Evolutionary conservation across 2,888 invertebrate species (phyloP).

Genomic region (Plebejus melissa): DNA sequence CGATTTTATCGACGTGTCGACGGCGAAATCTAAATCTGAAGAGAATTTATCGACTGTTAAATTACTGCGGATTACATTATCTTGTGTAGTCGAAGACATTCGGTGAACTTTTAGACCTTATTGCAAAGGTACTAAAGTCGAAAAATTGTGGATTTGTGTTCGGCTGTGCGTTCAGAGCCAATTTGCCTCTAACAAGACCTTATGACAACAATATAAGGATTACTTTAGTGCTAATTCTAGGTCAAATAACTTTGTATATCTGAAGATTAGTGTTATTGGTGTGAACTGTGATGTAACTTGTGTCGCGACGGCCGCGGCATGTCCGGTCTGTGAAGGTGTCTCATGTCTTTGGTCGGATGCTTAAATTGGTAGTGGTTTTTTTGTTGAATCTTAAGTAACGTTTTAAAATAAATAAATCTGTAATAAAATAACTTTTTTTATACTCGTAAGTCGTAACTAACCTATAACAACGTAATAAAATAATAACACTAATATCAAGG

Average conservation of each 20-base stretch:
- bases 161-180: background rate
- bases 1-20: conserved; percentile 21
- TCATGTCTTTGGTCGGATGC: background rate
- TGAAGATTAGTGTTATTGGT: background rate
- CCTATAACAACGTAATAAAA: background rate
- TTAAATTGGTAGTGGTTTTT: background rate
- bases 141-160: background rate
- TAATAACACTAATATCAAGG: background rate
- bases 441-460: background rate
- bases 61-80: conserved; percentile 13
- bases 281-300: background rate
- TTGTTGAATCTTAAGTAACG: background rate
- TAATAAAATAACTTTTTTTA: background rate
- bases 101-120: background rate
- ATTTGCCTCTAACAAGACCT: background rate
- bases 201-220: background rate
- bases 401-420: too few species aligned
- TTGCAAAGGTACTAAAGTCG: background rate
- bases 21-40: conserved; percentile 21
- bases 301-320: background rate
- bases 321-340: background rate
- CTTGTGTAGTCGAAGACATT: background rate
- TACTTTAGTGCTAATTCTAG: background rate
- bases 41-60: conserved; percentile 14
- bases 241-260: background rate